A percentile compares a stretch with the other conserved stretches of the same genome.
These are phyloP conservation scores for Albula goreensis DNA, from an alignment of 2,113 vertebrate genomes.

Conservation along the genomic window DNA sequence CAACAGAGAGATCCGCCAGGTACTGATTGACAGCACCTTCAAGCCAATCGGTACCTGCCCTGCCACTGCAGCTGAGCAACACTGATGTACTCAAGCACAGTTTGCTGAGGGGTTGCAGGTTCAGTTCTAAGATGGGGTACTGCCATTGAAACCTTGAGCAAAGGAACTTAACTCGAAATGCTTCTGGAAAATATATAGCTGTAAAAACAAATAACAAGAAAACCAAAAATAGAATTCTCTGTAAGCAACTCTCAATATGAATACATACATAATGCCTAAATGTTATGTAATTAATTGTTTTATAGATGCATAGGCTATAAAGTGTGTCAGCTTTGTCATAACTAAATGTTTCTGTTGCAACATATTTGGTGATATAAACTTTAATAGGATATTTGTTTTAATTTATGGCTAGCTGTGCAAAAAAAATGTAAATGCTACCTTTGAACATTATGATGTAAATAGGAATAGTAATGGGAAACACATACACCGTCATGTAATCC, in stretches of 20 bases:
- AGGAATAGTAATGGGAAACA: constrained; percentile 5
- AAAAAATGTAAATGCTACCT: neutral
- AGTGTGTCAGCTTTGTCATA: neutral
- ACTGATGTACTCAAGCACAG: neutral
- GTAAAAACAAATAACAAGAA: too few species aligned
- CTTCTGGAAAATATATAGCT: too few species aligned
- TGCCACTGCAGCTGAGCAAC: neutral
- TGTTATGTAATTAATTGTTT: neutral
- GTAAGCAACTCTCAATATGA: too few species aligned
- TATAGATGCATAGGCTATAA: neutral
- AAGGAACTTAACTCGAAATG: too few species aligned
- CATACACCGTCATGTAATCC: neutral
- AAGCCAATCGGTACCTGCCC: neutral
- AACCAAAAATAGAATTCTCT: too few species aligned
- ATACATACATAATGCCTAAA: too few species aligned
- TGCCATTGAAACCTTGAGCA: too few species aligned
- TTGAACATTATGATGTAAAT: neutral
- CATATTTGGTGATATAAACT: neutral
- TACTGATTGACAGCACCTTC: constrained; percentile 31
- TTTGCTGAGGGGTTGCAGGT: neutral
- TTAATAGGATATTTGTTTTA: neutral
- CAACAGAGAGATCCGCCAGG: constrained; percentile 67
- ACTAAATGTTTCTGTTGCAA: neutral
- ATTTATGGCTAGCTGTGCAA: neutral
- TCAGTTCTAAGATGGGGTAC: too few species aligned